Percentiles rank a stretch among this genome's conserved stretches.
Evolutionary conservation across 2,888 invertebrate species (phyloP).

Genomic region (Epinotia nisella): DNA sequence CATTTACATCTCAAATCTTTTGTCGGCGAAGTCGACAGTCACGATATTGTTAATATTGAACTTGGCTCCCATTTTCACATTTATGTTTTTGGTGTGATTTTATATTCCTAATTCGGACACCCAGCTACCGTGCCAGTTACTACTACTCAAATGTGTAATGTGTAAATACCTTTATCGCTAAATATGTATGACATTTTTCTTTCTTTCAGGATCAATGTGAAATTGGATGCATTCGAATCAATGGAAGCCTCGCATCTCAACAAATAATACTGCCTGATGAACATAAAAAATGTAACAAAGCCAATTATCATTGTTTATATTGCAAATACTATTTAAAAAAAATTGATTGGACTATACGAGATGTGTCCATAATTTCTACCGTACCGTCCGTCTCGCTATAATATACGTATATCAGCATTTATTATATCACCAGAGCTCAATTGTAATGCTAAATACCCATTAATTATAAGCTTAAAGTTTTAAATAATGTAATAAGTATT

Average conservation of each 20-base stretch:
- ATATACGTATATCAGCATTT: neutral
- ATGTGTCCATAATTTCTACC: neutral
- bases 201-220: slow-evolving; percentile 84
- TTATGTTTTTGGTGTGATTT: too few relatives aligned
- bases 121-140: too few relatives aligned
- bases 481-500: slow-evolving; percentile 4
- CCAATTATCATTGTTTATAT: neutral
- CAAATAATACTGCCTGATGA: slow-evolving; percentile 60
- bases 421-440: neutral
- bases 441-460: neutral
- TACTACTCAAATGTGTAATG: too few relatives aligned
- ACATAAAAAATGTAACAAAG: neutral
- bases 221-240: slow-evolving; percentile 84
- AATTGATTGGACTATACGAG: neutral
- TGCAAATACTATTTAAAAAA: neutral
- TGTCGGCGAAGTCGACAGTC: too few relatives aligned
- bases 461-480: neutral
- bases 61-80: too few relatives aligned
- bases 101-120: too few relatives aligned
- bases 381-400: slow-evolving; percentile 5
- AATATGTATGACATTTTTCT: slow-evolving; percentile 32
- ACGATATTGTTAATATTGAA: too few relatives aligned
- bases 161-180: too few relatives aligned
- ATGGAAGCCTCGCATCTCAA: slow-evolving; percentile 87
- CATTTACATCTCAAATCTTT: too few relatives aligned